Conservation (phyloP, 2,113 vertebrate species). For the Ciconia maguari region DNA sequence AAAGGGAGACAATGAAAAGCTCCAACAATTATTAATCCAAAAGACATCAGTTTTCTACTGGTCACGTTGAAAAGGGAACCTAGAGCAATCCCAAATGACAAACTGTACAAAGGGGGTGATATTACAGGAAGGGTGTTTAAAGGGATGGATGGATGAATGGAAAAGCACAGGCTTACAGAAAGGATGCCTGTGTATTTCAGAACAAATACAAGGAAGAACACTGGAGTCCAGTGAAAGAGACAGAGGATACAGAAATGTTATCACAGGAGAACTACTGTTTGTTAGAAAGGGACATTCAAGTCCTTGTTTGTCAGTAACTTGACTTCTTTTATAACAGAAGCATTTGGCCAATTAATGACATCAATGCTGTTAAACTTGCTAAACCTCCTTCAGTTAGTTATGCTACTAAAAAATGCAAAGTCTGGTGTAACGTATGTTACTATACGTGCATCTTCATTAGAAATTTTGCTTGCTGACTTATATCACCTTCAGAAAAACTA, state of each 20-base stretch:
- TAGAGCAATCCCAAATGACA: not conserved
- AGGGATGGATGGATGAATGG: not conserved
- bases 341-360: not conserved
- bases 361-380: not conserved
- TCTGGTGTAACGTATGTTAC: not conserved
- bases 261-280: constrained; percentile 45
- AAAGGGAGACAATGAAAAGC: not conserved
- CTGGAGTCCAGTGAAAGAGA: constrained; percentile 16
- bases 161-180: constrained; percentile 21
- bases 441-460: not conserved
- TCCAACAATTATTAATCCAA: not conserved
- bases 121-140: not conserved
- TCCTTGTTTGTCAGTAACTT: constrained; percentile 27
- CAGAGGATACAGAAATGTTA: constrained; percentile 37
- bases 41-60: not conserved
- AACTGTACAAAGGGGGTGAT: not conserved
- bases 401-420: not conserved
- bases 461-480: not conserved
- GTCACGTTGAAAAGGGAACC: not conserved
- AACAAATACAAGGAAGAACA: constrained; percentile 27
- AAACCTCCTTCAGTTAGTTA: not conserved
- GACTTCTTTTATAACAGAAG: not conserved
- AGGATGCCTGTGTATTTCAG: constrained; percentile 29
- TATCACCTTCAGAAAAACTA: not conserved
- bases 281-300: constrained; percentile 30